A percentile compares a stretch with the other conserved stretches of the same genome.
Conservation (phyloP, 2,797 vertebrate species). For the Bucorvus abyssinicus region DNA sequence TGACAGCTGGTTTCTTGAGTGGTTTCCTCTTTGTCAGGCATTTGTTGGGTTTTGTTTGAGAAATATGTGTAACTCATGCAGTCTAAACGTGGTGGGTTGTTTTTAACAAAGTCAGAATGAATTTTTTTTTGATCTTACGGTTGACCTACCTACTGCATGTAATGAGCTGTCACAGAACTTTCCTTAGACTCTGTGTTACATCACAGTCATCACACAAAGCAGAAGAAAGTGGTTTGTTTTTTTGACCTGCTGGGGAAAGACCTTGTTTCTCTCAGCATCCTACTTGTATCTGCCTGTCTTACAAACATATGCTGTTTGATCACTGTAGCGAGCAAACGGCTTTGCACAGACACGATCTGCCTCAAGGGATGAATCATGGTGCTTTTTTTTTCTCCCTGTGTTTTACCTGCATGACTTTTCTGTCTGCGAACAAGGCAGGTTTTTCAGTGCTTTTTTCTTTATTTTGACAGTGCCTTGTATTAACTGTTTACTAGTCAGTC, state of each 20-base stretch:
- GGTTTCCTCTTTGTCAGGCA: neutral
- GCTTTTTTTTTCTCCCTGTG: too few species aligned
- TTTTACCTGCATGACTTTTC: neutral
- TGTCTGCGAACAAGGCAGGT: neutral
- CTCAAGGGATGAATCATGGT: too few species aligned
- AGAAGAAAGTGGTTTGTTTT: neutral
- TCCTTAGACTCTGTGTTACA: too few species aligned
- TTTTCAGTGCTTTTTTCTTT: neutral
- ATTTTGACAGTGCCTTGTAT: neutral
- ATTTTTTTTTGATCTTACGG: neutral
- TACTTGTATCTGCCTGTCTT: neutral
- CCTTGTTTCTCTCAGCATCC: neutral
- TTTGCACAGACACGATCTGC: neutral
- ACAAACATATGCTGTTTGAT: fast-evolving
- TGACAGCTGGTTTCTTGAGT: neutral
- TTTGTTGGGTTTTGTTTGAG: neutral
- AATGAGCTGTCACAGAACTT: neutral
- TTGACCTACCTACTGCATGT: neutral
- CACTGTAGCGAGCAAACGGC: neutral
- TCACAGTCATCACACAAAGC: neutral
- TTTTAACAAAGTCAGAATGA: neutral
- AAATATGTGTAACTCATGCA: neutral
- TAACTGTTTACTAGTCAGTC: neutral
- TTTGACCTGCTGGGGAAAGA: neutral
- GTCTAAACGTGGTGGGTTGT: neutral